Percentiles rank a stretch among this genome's conserved stretches.
Evolutionary conservation across 2,797 vertebrate genomes (phyloP).

Genomic region (Manis crassicaudata): DNA sequence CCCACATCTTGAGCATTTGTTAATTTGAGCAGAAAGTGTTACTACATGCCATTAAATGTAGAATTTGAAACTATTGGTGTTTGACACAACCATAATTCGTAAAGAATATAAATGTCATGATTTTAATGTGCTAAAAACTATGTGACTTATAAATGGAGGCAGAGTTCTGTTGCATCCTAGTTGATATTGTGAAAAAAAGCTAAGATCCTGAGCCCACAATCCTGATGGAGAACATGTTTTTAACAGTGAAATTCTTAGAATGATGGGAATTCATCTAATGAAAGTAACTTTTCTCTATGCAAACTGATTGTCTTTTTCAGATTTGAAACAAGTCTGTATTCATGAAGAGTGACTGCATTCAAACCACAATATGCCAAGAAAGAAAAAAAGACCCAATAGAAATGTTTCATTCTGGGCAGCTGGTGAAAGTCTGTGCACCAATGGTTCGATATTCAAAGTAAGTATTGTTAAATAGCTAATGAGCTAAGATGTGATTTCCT

Average conservation of each 20-base stretch:
- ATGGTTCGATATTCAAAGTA: slow-evolving; percentile 99
- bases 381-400: slow-evolving; percentile 87
- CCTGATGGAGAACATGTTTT: slow-evolving; percentile 2
- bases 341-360: slow-evolving; percentile 73
- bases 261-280: slow-evolving; percentile 13
- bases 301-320: slow-evolving; percentile 67
- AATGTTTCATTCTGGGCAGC: slow-evolving; percentile 91
- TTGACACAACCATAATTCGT: neutral
- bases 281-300: slow-evolving; percentile 21
- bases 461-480: slow-evolving; percentile 79
- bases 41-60: neutral
- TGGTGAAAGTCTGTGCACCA: slow-evolving; percentile 95
- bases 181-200: slow-evolving; percentile 39
- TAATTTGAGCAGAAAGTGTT: slow-evolving; percentile 15
- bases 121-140: neutral
- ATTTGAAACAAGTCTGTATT: slow-evolving; percentile 58
- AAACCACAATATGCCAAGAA: slow-evolving; percentile 72
- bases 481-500: neutral
- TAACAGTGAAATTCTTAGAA: slow-evolving; percentile 20
- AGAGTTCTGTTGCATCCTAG: slow-evolving; percentile 45
- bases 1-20: neutral
- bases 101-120: neutral
- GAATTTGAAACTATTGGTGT: neutral
- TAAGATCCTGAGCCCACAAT: neutral
- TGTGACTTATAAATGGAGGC: neutral